Conservation (phyloP, 2,888 invertebrate genomes). For the Aplocera efformata region DNA sequence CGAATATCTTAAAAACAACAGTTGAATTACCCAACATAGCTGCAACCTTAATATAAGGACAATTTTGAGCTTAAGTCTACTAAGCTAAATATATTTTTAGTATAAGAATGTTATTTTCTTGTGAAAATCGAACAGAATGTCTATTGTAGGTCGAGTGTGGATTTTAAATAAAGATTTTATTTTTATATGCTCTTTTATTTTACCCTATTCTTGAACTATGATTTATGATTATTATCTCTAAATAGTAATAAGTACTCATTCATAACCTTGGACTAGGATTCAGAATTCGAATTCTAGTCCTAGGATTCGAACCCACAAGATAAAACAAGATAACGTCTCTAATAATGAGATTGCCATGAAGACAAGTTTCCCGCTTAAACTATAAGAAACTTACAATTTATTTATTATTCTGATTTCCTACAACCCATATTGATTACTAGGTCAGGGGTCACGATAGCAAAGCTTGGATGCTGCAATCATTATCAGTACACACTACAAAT, state of each 20-base stretch:
- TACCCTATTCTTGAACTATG: slow-evolving; percentile 8
- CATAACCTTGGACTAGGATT: no score
- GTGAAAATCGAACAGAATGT: slow-evolving; percentile 59
- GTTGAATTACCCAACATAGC: slow-evolving; percentile 4
- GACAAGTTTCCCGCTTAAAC: no score
- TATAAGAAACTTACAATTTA: no score
- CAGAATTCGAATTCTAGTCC: no score
- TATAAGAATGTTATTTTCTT: slow-evolving; percentile 54
- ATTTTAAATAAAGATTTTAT: slow-evolving; percentile 75
- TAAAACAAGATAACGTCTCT: no score
- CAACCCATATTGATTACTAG: slow-evolving; percentile 58
- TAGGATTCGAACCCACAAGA: no score
- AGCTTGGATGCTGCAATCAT: slow-evolving; percentile 28
- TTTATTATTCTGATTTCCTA: slow-evolving; percentile 38
- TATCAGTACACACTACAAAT: slow-evolving; percentile 7
- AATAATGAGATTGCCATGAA: no score
- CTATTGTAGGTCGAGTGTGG: slow-evolving; percentile 68
- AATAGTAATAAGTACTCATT: no score
- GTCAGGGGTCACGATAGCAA: slow-evolving; percentile 57
- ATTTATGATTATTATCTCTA: no score
- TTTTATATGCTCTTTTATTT: slow-evolving; percentile 45
- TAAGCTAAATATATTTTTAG: slow-evolving; percentile 35
- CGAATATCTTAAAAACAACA: no score
- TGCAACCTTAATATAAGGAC: slow-evolving; percentile 26
- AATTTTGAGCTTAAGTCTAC: slow-evolving; percentile 53